A percentile compares a stretch with the other conserved stretches of the same genome.
These are phyloP conservation scores for Acrobasis repandana DNA, from an alignment of 2,888 invertebrate species.

Conservation along the genomic window DNA sequence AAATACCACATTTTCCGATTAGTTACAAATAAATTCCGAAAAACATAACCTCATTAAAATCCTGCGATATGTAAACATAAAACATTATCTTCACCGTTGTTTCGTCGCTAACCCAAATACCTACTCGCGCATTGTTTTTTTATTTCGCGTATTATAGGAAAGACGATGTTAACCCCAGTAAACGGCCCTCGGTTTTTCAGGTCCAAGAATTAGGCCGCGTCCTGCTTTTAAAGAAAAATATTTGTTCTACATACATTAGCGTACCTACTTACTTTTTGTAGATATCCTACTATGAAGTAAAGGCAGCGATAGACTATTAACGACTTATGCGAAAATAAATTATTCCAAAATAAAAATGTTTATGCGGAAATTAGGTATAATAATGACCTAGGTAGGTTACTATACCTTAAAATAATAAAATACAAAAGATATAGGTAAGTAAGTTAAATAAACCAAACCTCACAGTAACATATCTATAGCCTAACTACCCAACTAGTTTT, in stretches of 20 bases:
- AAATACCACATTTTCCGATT: no score
- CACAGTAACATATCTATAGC: no score
- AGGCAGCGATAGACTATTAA: no score
- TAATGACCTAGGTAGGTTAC: no score
- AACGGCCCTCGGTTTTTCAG: slow-evolving; percentile 18
- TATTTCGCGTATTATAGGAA: slow-evolving; percentile 23
- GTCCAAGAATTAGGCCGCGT: slow-evolving; percentile 21
- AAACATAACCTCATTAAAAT: background rate
- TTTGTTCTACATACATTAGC: background rate
- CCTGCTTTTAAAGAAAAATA: slow-evolving; percentile 14
- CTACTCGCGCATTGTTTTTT: slow-evolving; percentile 24
- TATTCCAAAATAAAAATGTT: no score
- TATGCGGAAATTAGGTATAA: no score
- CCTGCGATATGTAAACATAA: slow-evolving; percentile 5
- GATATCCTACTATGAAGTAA: no score
- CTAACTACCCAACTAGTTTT: no score
- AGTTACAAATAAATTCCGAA: background rate
- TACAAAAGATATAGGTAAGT: no score
- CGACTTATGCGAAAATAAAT: no score
- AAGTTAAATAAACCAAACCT: no score
- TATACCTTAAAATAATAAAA: no score
- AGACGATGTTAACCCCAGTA: slow-evolving; percentile 17
- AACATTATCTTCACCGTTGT: slow-evolving; percentile 9
- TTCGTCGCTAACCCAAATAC: slow-evolving; percentile 18
- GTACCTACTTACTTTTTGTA: background rate